Evolutionary conservation across 2,113 vertebrate genomes (phyloP).

Genomic region (Neodon shergylaensis): DNA sequence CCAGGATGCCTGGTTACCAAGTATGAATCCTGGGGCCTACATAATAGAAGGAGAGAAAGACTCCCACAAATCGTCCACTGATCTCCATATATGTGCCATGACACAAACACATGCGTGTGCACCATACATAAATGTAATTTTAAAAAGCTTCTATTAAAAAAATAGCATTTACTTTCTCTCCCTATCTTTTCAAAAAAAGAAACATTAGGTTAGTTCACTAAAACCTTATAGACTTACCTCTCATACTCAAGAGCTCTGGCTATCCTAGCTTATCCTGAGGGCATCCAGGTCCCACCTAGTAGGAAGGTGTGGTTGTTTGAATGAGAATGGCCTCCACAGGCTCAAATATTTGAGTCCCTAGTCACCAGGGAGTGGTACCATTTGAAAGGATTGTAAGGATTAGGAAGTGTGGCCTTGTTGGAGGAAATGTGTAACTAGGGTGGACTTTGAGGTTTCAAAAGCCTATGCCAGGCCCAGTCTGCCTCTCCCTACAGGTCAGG

Average conservation of each 20-base stretch:
- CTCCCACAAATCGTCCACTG: background rate
- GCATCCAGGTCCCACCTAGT: no score
- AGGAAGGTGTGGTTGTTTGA: background rate
- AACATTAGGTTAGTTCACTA: background rate
- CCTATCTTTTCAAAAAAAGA: background rate
- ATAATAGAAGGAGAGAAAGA: background rate
- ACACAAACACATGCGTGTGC: background rate
- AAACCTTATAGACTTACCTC: background rate
- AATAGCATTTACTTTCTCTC: background rate
- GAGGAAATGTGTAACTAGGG: background rate
- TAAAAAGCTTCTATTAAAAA: background rate
- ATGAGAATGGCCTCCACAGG: background rate
- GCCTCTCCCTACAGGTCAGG: background rate
- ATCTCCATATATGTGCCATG: no score
- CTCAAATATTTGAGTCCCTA: background rate
- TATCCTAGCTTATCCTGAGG: background rate
- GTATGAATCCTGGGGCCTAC: no score
- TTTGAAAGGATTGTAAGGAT: background rate
- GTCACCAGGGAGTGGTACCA: background rate
- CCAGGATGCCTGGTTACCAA: background rate
- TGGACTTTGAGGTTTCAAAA: background rate
- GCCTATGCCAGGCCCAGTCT: background rate
- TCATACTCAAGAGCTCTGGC: background rate
- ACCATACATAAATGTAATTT: background rate
- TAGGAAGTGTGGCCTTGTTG: background rate